Conservation (phyloP, 2,888 invertebrate species). For the Palloptera scutellata region DNA sequence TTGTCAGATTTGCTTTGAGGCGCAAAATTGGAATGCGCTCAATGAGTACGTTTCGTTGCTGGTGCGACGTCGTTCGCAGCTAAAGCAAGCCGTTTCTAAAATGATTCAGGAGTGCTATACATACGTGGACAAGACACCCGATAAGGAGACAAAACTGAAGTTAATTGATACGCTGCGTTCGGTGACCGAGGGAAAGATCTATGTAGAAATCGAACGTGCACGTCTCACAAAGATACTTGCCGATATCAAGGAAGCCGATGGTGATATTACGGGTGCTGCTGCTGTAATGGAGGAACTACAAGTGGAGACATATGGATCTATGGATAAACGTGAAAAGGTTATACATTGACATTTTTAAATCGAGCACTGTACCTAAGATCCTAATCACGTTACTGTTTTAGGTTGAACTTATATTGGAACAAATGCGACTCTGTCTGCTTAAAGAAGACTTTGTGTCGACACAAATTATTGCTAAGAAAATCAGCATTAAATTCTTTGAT, state of each 20-base stretch:
- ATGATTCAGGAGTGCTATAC: slow-evolving; percentile 95
- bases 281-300: slow-evolving; percentile 93
- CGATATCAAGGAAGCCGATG: slow-evolving; percentile 83
- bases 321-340: slow-evolving; percentile 88
- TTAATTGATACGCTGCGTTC: slow-evolving; percentile 93
- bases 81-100: slow-evolving; percentile 96
- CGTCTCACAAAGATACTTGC: slow-evolving; percentile 90
- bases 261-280: slow-evolving; percentile 87
- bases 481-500: slow-evolving; percentile 96
- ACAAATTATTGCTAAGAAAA: slow-evolving; percentile 98
- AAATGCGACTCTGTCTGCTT: slow-evolving; percentile 95
- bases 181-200: slow-evolving; percentile 99
- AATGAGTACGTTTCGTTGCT: slow-evolving; percentile 92
- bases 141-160: slow-evolving; percentile 89
- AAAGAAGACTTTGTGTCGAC: slow-evolving; percentile 97
- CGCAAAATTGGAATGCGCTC: slow-evolving; percentile 89
- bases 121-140: slow-evolving; percentile 92
- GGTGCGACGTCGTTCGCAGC: slow-evolving; percentile 90
- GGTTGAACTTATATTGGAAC: slow-evolving; percentile 95
- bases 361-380: no score
- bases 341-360: background rate
- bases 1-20: slow-evolving; percentile 90
- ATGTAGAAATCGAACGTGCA: slow-evolving; percentile 99
- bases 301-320: slow-evolving; percentile 95
- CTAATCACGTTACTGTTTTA: slow-evolving; percentile 18